Evolutionary conservation across 2,113 vertebrate genomes (phyloP), one percentile per base, ranked within the genome.

Genomic region (Ariopsis seemanni): DNA sequence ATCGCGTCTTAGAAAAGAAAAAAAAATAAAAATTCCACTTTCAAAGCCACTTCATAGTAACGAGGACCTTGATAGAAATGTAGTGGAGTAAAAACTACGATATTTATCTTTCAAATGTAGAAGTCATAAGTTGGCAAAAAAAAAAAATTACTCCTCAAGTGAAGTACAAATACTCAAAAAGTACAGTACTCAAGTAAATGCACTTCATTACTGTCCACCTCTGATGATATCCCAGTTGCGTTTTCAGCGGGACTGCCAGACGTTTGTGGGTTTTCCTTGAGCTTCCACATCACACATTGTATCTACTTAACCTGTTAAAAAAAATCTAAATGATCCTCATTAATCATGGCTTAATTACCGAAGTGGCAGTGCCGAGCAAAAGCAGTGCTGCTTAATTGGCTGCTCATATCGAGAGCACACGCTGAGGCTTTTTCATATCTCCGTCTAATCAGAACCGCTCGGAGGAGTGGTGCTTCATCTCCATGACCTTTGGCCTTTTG

Each of bases 291-390:
- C 50, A 82, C 52, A 90, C 67, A 79, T 82, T 71, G 69, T 82
- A 62, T 90, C 82, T 84, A 74, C 62, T 85, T 90, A 91, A 86
- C 88, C 88, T 85, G 78, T 87, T 89, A 88, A 89, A 89, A 89
- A 85, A 87, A 90, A 93, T 89, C 74, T 82, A 91, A 93, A 94
- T 91, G 42, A 91, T 88, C 86, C 84, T 90, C 90, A 92, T 93
- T 93, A 92, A 94, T 93, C 89, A 90, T 83, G 53, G 63, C 63
- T 62, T 91, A 91, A 93, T 93, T 90, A 92, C 85, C n/a, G 55
- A 63, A 78, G 75, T 84, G 74, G 65, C 55, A 48, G 52, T 58
- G 83, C 78, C 62, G 30, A 89, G 86, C 77, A 85, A 89, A 72
- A 80, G 87, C 85, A 89, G 85, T 79, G 34, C 34, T 83, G 71